phyloP scores from a whole-genome alignment of 2,113 vertebrate genomes.

The rabbit (Oryctolagus cuniculus) region DNA sequence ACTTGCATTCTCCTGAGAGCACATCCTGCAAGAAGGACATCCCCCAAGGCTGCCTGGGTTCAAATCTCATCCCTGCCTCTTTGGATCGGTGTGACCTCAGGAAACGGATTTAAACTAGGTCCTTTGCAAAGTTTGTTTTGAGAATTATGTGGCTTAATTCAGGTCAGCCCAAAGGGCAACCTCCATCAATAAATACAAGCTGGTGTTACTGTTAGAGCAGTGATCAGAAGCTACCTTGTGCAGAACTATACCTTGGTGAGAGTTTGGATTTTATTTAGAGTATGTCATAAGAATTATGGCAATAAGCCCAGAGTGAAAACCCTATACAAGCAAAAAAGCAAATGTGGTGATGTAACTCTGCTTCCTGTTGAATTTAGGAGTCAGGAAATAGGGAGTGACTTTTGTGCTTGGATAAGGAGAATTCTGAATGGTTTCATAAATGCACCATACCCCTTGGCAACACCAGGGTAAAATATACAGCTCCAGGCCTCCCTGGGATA shows the following conservation, averaged over 20 bases:
- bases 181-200: background rate
- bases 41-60: background rate
- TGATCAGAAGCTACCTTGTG: background rate
- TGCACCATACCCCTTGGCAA: background rate
- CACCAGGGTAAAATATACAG: background rate
- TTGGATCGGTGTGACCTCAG: background rate
- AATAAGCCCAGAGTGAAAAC: background rate
- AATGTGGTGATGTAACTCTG: background rate
- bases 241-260: background rate
- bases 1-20: background rate
- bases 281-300: background rate
- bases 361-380: background rate
- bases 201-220: background rate
- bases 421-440: background rate
- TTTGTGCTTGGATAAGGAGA: background rate
- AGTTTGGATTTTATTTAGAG: background rate
- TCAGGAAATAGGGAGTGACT: background rate
- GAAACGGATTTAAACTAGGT: background rate
- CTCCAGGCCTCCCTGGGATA: background rate
- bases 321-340: background rate
- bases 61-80: background rate
- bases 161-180: background rate
- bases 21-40: background rate
- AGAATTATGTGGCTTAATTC: background rate
- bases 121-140: background rate